phyloP scores from a whole-genome alignment of 1,140 invertebrate species.

The Xylocopa sonorina region DNA sequence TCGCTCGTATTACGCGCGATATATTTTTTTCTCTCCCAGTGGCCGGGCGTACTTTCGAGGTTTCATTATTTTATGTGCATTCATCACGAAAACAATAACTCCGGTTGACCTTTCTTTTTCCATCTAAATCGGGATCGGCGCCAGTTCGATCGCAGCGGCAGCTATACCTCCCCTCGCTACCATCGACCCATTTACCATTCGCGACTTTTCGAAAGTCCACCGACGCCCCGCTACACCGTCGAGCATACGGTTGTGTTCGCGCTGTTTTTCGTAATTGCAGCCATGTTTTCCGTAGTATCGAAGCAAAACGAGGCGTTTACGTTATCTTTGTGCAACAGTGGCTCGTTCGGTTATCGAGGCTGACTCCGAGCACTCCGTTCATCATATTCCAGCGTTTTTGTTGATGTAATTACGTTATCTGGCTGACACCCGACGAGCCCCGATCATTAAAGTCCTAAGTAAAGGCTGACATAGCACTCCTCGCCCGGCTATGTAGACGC shows the following conservation, averaged over 20 bases:
- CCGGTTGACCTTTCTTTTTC: conserved; percentile 63
- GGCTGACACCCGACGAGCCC: conserved; percentile 20
- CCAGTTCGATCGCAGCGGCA: conserved; percentile 1
- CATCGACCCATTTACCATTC: not conserved
- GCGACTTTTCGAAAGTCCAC: not conserved
- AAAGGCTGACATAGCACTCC: conserved; percentile 75
- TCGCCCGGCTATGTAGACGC: conserved; percentile 65
- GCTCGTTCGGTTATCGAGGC: not conserved
- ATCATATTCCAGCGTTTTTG: conserved; percentile 21
- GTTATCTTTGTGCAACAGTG: not conserved
- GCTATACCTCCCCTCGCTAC: no score
- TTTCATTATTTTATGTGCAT: conserved; percentile 80
- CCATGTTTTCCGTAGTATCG: not conserved
- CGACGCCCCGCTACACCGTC: no score
- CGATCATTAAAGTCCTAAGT: conserved; percentile 73
- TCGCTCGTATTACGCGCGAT: conserved; percentile 77
- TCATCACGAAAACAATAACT: conserved; percentile 78
- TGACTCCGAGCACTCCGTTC: not conserved
- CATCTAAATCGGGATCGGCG: conserved; percentile 34
- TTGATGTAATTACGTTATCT: conserved; percentile 34
- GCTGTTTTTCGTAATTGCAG: not conserved
- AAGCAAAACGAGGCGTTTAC: not conserved
- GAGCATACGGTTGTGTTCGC: no score
- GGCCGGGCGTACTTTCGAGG: conserved; percentile 71
- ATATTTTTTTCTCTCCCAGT: conserved; percentile 71